These are phyloP conservation scores for Pseudomyrmex sp. DNA, from an alignment of 1,140 invertebrate species.

Conservation along the genomic window DNA sequence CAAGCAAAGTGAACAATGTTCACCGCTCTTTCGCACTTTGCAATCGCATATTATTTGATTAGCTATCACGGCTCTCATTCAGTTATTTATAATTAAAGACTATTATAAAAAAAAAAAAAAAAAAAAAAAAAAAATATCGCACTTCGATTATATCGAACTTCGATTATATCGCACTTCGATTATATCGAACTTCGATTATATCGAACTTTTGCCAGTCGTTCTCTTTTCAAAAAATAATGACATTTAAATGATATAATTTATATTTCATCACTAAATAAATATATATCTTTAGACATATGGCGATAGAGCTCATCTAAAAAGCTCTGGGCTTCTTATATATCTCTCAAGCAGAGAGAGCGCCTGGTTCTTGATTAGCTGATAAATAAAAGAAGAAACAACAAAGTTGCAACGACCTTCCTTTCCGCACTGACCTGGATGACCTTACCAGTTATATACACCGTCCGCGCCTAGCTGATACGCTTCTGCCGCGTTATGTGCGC, in stretches of 20 bases:
- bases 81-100: too few species aligned
- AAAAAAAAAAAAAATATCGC: too few species aligned
- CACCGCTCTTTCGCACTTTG: background rate
- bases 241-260: background rate
- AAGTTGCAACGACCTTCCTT: conserved; percentile 45
- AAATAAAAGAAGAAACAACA: conserved; percentile 31
- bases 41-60: background rate
- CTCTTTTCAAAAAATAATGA: too few species aligned
- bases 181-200: too few species aligned
- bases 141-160: too few species aligned
- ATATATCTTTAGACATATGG: too few species aligned
- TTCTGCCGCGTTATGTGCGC: conserved; percentile 32
- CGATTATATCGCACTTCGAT: too few species aligned
- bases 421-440: conserved; percentile 50
- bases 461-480: conserved; percentile 29
- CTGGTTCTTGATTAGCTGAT: background rate
- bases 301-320: too few species aligned
- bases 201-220: too few species aligned
- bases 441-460: background rate
- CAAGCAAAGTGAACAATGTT: too few species aligned
- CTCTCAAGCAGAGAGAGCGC: background rate
- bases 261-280: background rate
- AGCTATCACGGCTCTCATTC: background rate
- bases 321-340: too few species aligned
- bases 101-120: too few species aligned